These are phyloP conservation scores for Drosophila formosana DNA, from an alignment of 2,888 invertebrate species.

Conservation along the genomic window DNA sequence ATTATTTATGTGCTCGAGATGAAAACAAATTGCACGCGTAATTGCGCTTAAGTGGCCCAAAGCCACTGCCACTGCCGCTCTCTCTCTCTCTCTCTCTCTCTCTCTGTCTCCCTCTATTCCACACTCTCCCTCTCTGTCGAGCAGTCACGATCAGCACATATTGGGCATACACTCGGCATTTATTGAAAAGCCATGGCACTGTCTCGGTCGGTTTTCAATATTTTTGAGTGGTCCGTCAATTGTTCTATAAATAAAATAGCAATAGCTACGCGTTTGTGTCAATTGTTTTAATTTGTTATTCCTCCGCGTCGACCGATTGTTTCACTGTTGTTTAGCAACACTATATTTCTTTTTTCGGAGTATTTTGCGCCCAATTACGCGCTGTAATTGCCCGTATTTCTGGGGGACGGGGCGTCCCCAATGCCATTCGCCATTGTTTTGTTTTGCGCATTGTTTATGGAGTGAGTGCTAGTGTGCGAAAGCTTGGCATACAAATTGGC, in stretches of 20 bases:
- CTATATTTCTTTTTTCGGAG: constrained; percentile 3
- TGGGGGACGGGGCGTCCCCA: constrained; percentile 32
- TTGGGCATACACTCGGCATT: constrained; percentile 28
- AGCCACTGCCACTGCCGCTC: constrained; percentile 36
- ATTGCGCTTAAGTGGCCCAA: constrained; percentile 74
- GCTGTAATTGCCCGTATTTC: constrained; percentile 46
- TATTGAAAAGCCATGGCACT: constrained; percentile 61
- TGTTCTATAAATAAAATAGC: constrained; percentile 73
- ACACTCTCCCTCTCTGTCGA: not conserved
- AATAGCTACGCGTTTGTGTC: constrained; percentile 47
- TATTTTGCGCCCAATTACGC: constrained; percentile 53
- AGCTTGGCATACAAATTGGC: constrained; percentile 60
- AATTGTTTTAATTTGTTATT: constrained; percentile 63
- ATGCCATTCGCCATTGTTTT: constrained; percentile 46
- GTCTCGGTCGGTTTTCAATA: constrained; percentile 34
- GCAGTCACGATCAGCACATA: constrained; percentile 11
- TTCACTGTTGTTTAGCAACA: constrained; percentile 22
- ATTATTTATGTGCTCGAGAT: constrained; percentile 62
- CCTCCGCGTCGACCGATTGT: constrained; percentile 1
- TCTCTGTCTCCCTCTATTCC: not conserved
- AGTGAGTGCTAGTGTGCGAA: constrained; percentile 44
- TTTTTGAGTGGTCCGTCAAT: constrained; percentile 68
- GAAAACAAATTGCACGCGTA: constrained; percentile 75
- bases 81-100: not conserved
- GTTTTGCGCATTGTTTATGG: constrained; percentile 24